Conservation (phyloP, 1,140 invertebrate genomes). For the Listronotus bonariensis region DNA sequence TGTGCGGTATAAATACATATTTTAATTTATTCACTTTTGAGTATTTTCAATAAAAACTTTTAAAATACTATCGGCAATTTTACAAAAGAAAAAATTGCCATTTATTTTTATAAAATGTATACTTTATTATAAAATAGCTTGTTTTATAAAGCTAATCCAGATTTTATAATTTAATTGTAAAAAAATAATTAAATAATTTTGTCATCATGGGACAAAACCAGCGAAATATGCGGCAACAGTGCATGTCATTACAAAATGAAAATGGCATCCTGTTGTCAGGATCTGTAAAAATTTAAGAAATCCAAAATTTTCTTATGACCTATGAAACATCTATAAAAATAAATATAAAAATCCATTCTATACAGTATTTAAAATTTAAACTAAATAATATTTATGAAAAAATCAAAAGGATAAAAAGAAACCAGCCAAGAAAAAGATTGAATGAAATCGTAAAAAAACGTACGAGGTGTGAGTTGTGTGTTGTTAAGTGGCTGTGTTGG, state of each 20-base stretch:
- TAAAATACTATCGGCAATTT: too few relatives aligned
- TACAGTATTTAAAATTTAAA: constrained; percentile 29
- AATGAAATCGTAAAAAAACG: constrained; percentile 31
- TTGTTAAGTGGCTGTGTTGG: constrained; percentile 35
- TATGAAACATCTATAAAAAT: constrained; percentile 51
- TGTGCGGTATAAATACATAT: too few relatives aligned
- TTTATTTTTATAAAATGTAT: too few relatives aligned
- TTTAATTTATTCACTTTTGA: too few relatives aligned
- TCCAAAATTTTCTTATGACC: constrained; percentile 49
- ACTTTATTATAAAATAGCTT: too few relatives aligned
- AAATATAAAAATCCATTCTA: constrained; percentile 41
- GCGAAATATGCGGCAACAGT: neutral
- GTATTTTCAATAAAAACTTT: too few relatives aligned
- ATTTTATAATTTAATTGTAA: too few relatives aligned
- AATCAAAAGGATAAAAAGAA: constrained; percentile 22
- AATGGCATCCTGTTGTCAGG: constrained; percentile 53
- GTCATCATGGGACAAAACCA: neutral
- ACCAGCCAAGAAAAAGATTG: constrained; percentile 26
- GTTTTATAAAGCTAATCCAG: too few relatives aligned
- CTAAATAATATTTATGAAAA: constrained; percentile 41
- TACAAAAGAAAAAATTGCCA: too few relatives aligned
- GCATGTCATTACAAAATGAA: constrained; percentile 36
- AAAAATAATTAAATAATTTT: too few relatives aligned
- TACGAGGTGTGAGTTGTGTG: constrained; percentile 26
- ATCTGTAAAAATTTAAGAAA: constrained; percentile 48